These are phyloP conservation scores for Prosopocoilus inquinatus DNA, from an alignment of 2,888 invertebrate species.

Conservation along the genomic window DNA sequence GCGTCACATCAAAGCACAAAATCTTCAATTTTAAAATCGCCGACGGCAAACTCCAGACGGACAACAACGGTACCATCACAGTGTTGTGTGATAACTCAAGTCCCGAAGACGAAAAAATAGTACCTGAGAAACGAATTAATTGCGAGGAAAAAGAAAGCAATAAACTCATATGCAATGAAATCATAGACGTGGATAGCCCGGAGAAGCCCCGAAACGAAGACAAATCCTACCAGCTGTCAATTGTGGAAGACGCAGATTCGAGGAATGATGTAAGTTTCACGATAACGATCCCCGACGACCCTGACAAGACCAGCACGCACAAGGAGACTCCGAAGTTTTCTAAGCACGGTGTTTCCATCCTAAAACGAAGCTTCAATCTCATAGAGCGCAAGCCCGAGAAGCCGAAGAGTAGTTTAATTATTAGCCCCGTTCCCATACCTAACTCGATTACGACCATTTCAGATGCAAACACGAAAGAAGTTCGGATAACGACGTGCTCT, in stretches of 20 bases:
- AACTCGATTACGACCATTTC: slow-evolving; percentile 38
- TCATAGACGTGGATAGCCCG: slow-evolving; percentile 49
- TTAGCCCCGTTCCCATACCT: slow-evolving; percentile 23
- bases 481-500: slow-evolving; percentile 27
- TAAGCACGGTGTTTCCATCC: slow-evolving; percentile 50
- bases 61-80: slow-evolving; percentile 60
- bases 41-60: slow-evolving; percentile 62
- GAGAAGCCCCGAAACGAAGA: slow-evolving; percentile 38
- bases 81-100: slow-evolving; percentile 55
- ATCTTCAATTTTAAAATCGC: slow-evolving; percentile 68
- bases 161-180: slow-evolving; percentile 54
- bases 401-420: slow-evolving; percentile 27
- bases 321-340: slow-evolving; percentile 44
- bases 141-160: slow-evolving; percentile 50
- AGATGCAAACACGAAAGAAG: slow-evolving; percentile 40
- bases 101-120: slow-evolving; percentile 35
- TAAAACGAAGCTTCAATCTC: slow-evolving; percentile 41
- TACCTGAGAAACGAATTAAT: slow-evolving; percentile 34
- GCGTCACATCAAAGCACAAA: slow-evolving; percentile 51
- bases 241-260: slow-evolving; percentile 44
- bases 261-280: slow-evolving; percentile 58
- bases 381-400: slow-evolving; percentile 30
- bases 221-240: slow-evolving; percentile 45
- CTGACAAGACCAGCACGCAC: slow-evolving; percentile 46
- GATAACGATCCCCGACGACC: slow-evolving; percentile 55